These are phyloP conservation scores for Lochmaea crataegi DNA, from an alignment of 2,888 invertebrate species.

Conservation along the genomic window DNA sequence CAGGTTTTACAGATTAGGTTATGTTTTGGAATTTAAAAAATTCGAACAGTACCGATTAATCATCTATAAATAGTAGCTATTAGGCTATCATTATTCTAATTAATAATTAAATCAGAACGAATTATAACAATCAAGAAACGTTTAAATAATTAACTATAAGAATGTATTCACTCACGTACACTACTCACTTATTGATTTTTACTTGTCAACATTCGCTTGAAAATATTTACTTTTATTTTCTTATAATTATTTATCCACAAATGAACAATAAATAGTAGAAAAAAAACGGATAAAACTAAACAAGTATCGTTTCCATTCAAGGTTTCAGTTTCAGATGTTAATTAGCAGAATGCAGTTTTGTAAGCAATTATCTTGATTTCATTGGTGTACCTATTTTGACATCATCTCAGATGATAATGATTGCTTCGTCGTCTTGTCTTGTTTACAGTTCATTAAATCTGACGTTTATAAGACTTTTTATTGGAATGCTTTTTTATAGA, in stretches of 20 bases:
- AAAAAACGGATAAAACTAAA: background rate
- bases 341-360: slow-evolving; percentile 2
- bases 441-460: slow-evolving; percentile 5
- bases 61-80: background rate
- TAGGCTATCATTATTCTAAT: background rate
- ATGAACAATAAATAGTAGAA: background rate
- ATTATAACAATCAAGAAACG: background rate
- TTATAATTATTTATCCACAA: background rate
- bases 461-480: background rate
- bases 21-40: slow-evolving; percentile 30
- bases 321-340: slow-evolving; percentile 9
- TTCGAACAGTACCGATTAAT: slow-evolving; percentile 11
- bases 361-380: slow-evolving; percentile 3
- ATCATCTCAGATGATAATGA: background rate
- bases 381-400: slow-evolving; percentile 3
- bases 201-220: background rate
- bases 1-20: slow-evolving; percentile 34
- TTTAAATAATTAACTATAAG: background rate
- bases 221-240: background rate
- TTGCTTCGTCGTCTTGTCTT: background rate
- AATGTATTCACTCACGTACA: background rate
- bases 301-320: slow-evolving; percentile 2
- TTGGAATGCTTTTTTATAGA: background rate
- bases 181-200: slow-evolving; percentile 5
- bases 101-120: background rate